These are phyloP conservation scores for Amiota communis DNA, from an alignment of 2,888 invertebrate species.

Conservation along the genomic window DNA sequence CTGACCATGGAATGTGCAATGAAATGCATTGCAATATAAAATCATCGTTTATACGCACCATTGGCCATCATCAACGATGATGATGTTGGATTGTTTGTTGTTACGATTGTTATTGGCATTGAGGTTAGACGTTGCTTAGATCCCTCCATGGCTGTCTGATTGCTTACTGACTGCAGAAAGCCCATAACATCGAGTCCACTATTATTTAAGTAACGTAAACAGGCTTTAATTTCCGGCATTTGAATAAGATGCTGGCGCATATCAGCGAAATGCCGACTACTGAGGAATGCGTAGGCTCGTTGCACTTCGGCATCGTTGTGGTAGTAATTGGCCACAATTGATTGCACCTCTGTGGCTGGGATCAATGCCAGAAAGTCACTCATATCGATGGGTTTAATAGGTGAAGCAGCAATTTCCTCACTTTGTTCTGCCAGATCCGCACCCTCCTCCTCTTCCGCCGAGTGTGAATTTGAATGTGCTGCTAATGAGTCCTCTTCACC, in stretches of 20 bases:
- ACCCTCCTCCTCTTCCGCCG: constrained; percentile 32
- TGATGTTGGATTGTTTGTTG: background rate
- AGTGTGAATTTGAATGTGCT: constrained; percentile 26
- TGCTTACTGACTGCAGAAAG: constrained; percentile 56
- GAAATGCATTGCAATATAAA: background rate
- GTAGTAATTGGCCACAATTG: constrained; percentile 65
- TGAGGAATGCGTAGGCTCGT: constrained; percentile 63
- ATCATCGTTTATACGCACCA: constrained; percentile 51
- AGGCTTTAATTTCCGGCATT: constrained; percentile 65
- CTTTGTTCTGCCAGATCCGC: background rate
- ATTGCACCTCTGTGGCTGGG: constrained; percentile 64
- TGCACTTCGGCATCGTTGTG: constrained; percentile 68
- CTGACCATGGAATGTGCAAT: background rate
- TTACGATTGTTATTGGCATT: constrained; percentile 17
- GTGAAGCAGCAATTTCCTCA: constrained; percentile 5
- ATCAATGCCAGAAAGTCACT: constrained; percentile 68
- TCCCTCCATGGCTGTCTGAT: constrained; percentile 45
- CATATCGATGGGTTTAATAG: constrained; percentile 62
- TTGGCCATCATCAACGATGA: background rate
- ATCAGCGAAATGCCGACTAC: constrained; percentile 58
- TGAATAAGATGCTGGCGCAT: constrained; percentile 61
- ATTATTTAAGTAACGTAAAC: constrained; percentile 66
- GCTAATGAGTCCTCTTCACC: constrained; percentile 37
- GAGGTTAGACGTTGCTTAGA: background rate
- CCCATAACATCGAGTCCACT: constrained; percentile 69